phyloP scores from a whole-genome alignment of 1,140 invertebrate species.

The Rhopalosiphum maidis region DNA sequence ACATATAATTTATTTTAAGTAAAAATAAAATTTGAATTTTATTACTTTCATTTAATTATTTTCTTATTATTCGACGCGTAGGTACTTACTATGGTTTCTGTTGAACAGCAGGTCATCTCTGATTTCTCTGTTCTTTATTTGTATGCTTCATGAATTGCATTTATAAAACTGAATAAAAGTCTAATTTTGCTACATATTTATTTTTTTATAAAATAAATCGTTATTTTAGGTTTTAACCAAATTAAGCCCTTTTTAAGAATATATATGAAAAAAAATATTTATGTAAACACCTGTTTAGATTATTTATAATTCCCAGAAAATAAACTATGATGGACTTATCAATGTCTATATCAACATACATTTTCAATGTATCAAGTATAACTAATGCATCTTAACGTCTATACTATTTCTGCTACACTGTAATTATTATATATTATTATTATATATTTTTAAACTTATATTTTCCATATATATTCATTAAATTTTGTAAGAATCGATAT shows the following conservation, averaged over 20 bases:
- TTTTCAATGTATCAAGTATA: background rate
- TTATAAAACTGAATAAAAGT: background rate
- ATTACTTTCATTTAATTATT: background rate
- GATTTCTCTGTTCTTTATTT: constrained; percentile 17
- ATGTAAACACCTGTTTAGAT: background rate
- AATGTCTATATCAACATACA: background rate
- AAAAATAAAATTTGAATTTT: background rate
- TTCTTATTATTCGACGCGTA: background rate
- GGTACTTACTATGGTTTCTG: background rate
- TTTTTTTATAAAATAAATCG: background rate
- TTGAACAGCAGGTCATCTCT: background rate
- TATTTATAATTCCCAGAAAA: background rate
- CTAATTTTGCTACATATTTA: background rate
- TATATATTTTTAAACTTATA: background rate
- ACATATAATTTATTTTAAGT: background rate
- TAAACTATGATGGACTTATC: background rate
- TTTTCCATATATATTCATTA: background rate
- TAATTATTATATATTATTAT: constrained; percentile 4
- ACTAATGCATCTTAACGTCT: background rate
- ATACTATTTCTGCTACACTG: background rate
- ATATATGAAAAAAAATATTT: no score
- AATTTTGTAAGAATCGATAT: background rate
- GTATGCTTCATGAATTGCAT: background rate
- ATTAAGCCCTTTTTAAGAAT: background rate
- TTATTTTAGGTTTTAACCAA: background rate